Evolutionary conservation across 2,797 vertebrate species (phyloP), one percentile per base, ranked within the genome.

Genomic region (Perodicticus potto): DNA sequence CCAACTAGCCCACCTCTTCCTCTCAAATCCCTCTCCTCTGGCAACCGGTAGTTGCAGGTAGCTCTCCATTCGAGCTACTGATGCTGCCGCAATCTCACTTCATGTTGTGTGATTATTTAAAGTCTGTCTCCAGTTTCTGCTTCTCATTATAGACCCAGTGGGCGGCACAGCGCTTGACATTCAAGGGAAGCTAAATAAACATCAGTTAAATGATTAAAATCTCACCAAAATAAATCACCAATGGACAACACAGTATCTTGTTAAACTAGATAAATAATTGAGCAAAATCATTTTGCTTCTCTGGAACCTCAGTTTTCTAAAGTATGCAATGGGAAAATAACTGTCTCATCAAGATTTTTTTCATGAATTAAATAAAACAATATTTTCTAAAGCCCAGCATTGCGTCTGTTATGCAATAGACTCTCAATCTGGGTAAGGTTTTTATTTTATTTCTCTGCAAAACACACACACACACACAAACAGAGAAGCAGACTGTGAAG

Each of bases 241-340:
- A n/a, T 63, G 53, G 83, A 25, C 12, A 86, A 78, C 45, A 74
- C 7, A 37, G 27, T 80, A 7, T 59, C 72, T 73, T 82, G 6
- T 40, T 83, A 74, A 90, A 73, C 4, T 77, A 78, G 90, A 65
- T 40, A 34, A 63, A 87, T 10, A 40, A 74, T 14, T 22, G 59
- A 43, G 19, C 57, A 40, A 92, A 86, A 69, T 63, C 9, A 65
- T 53, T 88, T 78, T 61, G 61, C 17, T 84, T 82, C 32, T 77
- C 61, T 57, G 32, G 32, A 76, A 4, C 40, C n/a, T 95, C 77
- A 22, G 53, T 89, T 96, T 95, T 40, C 70, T 92, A 57, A 92
- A 84, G 14, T 19, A 69, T 34, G 32, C 16, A 85, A 69, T 40
- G 11, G 77, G 40, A 89, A 82, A 73, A 82, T 53, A 70, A 78